Evolutionary conservation across 2,113 vertebrate genomes (phyloP), one percentile per base, ranked within the genome.

Genomic region (Hiodon tergisus): DNA sequence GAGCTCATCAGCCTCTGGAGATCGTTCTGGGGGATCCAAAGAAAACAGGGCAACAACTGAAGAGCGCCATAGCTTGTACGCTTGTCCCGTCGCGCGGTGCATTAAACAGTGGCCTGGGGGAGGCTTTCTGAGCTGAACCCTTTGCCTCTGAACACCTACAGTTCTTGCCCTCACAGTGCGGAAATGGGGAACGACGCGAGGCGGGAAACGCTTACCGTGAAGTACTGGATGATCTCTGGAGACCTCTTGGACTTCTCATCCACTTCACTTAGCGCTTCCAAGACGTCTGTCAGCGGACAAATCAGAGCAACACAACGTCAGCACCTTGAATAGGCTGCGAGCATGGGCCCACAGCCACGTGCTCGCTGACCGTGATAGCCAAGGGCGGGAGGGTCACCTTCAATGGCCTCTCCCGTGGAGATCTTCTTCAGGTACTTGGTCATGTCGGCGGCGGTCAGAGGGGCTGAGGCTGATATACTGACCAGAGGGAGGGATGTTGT

Each of bases 241-340:
- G 92, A 95, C 79, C 97, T 91, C 74, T 94, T 93, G n/a, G 97
- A 96, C 91, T 96, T 96, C 78, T 99, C 97, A 48, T 99, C 97
- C 9, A 99, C 91, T 84, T 98, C 97, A 7, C 91, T 94, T 87
- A 99, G 92, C 71, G 94, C 95, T 51, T 99, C 96, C 85, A 99
- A 76, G 80, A 98, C 91, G 71, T 99, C 97, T 99, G 73, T 1
- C 68, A 63, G 52, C 66, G 78, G 61, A 69, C 61, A 51, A 9
- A 65, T 2, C 0, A 76, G 62, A 51, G 11, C 3, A 50, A 69
- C 14, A 51, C 54, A 57, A 31, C 31, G 31, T 31, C 31, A 31
- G 31, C 31, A 31, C 31, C 31, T 59, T 71, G 14, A 48, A 10
- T 0, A 13, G 11, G 31, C 6, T 1, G 46, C 9, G n/a, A 11